Conservation (phyloP, 2,888 invertebrate genomes). For the Drosophila testacea region DNA sequence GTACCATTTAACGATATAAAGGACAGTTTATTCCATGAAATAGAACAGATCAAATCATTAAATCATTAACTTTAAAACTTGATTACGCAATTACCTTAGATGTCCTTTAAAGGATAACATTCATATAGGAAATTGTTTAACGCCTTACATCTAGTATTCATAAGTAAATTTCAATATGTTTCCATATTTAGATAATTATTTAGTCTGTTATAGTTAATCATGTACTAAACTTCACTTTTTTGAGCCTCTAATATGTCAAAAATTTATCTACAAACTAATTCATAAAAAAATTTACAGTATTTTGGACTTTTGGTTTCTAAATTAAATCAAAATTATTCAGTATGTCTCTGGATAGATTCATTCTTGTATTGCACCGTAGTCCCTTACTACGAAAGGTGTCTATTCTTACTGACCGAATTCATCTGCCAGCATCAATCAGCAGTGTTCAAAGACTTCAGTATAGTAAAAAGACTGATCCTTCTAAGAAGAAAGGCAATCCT, state of each 20-base stretch:
- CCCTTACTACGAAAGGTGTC: background rate
- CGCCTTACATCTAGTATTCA: slow-evolving; percentile 10
- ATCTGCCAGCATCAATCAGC: slow-evolving; percentile 6
- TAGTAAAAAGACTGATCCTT: slow-evolving; percentile 5
- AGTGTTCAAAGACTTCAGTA: slow-evolving; percentile 1
- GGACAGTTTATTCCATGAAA: no score
- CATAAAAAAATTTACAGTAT: background rate
- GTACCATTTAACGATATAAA: no score
- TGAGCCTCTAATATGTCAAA: slow-evolving; percentile 5
- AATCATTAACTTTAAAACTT: no score
- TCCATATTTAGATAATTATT: background rate
- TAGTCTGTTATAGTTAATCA: background rate
- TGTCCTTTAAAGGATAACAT: background rate
- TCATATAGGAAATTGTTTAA: background rate
- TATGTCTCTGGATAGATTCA: slow-evolving; percentile 8
- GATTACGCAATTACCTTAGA: no score
- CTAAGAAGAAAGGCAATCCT: slow-evolving; percentile 1
- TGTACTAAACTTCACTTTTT: background rate
- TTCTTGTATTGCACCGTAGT: slow-evolving; percentile 5
- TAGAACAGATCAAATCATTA: no score
- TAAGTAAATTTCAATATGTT: background rate
- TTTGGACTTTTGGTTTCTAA: background rate
- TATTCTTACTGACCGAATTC: background rate
- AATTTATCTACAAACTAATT: background rate
- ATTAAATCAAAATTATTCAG: background rate